Evolutionary conservation across 1,140 invertebrate genomes (phyloP), one percentile per base, ranked within the genome.

Genomic region (Hormaphis cornu): DNA sequence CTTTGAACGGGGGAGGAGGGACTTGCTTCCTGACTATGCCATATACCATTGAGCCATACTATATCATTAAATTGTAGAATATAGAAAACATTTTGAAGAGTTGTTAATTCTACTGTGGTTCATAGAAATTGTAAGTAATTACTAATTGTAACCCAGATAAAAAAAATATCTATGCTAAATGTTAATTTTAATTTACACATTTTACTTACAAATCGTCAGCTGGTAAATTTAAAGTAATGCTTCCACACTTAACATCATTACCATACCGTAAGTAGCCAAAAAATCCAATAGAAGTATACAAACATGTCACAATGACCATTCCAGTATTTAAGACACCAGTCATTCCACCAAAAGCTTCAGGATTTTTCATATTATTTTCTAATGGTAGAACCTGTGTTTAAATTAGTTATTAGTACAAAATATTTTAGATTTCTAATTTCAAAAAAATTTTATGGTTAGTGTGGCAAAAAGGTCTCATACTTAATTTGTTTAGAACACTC

Each of bases 181-280:
- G n/a, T n/a, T n/a, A n/a, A n/a, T n/a, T n/a, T n/a, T n/a, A n/a
- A n/a, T n/a, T n/a, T n/a, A n/a, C n/a, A n/a, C n/a, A n/a, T n/a
- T n/a, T 24, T 53, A 85, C 87, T 85, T 81, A 90, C 88, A 86
- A 75, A 75, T 88, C 83, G 75, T 84, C 78, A 22, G 80, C 78
- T 2, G 89, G 89, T 54, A 95, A 78, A 79, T 93, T 91, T 1
- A 94, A 79, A 3, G 92, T 95, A 56, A 95, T 89, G 77, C 89
- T 93, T 16, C 89, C 90, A 33, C 76, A 69, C 71, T 83, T 78
- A 1, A 90, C 86, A 70, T 79, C 76, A 50, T 91, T 86, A 2
- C 91, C 91, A 79, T 90, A 95, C 75, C 91, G 90, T 20, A 95
- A 80, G 77, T 93, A 95, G 16, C 92, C 93, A 80, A 91, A 95